Percentiles rank a stretch among this genome's conserved stretches.
Conservation (phyloP, 2,797 vertebrate species). For the Hozukius guyotensis region DNA sequence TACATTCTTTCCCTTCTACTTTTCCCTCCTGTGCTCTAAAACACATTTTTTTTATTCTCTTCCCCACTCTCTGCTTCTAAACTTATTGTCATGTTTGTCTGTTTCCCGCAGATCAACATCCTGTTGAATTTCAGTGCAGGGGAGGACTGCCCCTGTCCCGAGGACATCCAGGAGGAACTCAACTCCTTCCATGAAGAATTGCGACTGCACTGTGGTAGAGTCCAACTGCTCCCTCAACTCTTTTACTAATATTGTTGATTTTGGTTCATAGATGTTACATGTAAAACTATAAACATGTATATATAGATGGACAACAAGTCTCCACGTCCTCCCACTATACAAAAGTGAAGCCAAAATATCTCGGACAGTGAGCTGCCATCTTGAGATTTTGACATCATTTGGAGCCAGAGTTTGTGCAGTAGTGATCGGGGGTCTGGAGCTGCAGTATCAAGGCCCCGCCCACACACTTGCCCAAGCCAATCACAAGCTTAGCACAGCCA, state of each 20-base stretch:
- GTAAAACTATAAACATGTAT: too few relatives aligned
- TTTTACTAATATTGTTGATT: background rate
- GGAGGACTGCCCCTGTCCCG: constrained; percentile 96
- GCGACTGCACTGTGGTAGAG: constrained; percentile 92
- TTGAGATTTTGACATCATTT: too few relatives aligned
- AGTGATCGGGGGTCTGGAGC: too few relatives aligned
- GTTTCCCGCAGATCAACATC: constrained; percentile 93
- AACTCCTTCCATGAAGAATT: constrained; percentile 94
- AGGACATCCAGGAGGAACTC: constrained; percentile 93
- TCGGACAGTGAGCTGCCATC: too few relatives aligned
- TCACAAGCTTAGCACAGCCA: too few relatives aligned
- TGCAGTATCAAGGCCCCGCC: too few relatives aligned
- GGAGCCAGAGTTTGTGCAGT: too few relatives aligned
- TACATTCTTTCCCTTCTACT: background rate
- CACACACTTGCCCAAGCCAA: too few relatives aligned
- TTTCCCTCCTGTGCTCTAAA: background rate
- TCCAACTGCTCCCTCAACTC: background rate
- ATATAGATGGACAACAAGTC: too few relatives aligned
- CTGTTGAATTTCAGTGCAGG: constrained; percentile 95
- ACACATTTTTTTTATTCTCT: background rate
- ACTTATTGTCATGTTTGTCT: constrained; percentile 26
- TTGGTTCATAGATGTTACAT: background rate
- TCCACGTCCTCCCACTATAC: too few relatives aligned
- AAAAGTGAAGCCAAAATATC: too few relatives aligned
- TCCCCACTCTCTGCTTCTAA: background rate